A percentile compares a stretch with the other conserved stretches of the same genome.
phyloP scores from a whole-genome alignment of 2,113 vertebrate species.

The Siniperca chuatsi region DNA sequence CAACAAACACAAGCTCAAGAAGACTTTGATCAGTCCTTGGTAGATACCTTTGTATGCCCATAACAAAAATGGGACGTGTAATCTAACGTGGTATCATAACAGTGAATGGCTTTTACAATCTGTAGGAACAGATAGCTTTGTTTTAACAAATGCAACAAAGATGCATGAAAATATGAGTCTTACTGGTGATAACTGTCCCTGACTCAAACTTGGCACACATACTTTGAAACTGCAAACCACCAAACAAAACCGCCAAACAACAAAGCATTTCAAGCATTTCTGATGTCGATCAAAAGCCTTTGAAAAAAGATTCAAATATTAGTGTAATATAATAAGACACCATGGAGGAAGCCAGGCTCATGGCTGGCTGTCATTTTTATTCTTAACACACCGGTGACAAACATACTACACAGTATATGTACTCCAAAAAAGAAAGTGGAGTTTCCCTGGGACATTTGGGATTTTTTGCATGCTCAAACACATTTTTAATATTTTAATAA shows the following conservation, averaged over 20 bases:
- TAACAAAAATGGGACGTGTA: background rate
- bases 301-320: background rate
- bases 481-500: background rate
- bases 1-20: background rate
- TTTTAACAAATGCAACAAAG: slow-evolving; percentile 10
- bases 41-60: background rate
- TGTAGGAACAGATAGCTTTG: background rate
- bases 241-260: background rate
- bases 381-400: slow-evolving; percentile 8
- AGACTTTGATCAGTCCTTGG: background rate
- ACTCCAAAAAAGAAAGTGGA: slow-evolving; percentile 6
- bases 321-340: background rate
- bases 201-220: background rate
- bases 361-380: slow-evolving; percentile 28
- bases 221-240: background rate
- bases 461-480: background rate
- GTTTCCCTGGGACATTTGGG: background rate
- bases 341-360: background rate
- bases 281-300: background rate
- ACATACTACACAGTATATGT: background rate
- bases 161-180: background rate
- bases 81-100: background rate
- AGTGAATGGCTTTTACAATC: background rate
- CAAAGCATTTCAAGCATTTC: background rate
- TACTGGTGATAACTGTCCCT: background rate